Evolutionary conservation across 2,797 vertebrate species (phyloP), one percentile per base, ranked within the genome.

Genomic region (Characodon lateralis): DNA sequence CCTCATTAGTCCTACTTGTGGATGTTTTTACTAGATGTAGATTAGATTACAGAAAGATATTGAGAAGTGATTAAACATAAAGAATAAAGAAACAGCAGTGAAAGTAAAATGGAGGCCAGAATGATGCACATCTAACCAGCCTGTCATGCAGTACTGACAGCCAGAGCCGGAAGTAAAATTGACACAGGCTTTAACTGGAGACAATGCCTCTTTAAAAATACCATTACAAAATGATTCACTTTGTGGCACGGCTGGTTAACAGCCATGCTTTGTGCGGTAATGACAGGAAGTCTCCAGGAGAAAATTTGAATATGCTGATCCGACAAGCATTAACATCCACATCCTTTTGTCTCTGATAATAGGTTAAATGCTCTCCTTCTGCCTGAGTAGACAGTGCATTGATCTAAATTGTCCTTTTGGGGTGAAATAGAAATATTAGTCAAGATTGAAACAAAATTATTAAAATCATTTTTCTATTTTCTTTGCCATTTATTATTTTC

Each of bases 161-260:
- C 70, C 65, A 77, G 80, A 83, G 77, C 85, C 85, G 81, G 79
- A 86, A 87, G 82, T 86, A 63, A 39, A 56, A 63, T 53, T 73
- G 82, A 78, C 50, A 74, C 56, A 74, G 63, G 55, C 78, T 77
- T 86, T 58, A 50, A 78, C 63, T 9, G 85, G 73, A 87, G 87
- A 86, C 82, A 77, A 31, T 16, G 74, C 43, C 74, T 88, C 83
- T 53, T 81, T 80, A 77, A 72, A 75, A 59, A n/a, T 77, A 85
- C 63, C 28, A 35, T 63, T 35, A 8, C 28, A 84, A 82, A 87
- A 86, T 74, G 74, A 87, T 72, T 6, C 74, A 82, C 81, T 83
- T 72, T 66, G 53, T 51, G 76, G 65, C 65, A 1, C 78, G 65
- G 80, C 76, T 72, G n/a, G 68, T 80, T 72, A 83, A 71, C 84